Percentiles rank a stretch among this genome's conserved stretches.
These are phyloP conservation scores for Anseranas semipalmata DNA, from an alignment of 2,113 vertebrate genomes.

Conservation along the genomic window DNA sequence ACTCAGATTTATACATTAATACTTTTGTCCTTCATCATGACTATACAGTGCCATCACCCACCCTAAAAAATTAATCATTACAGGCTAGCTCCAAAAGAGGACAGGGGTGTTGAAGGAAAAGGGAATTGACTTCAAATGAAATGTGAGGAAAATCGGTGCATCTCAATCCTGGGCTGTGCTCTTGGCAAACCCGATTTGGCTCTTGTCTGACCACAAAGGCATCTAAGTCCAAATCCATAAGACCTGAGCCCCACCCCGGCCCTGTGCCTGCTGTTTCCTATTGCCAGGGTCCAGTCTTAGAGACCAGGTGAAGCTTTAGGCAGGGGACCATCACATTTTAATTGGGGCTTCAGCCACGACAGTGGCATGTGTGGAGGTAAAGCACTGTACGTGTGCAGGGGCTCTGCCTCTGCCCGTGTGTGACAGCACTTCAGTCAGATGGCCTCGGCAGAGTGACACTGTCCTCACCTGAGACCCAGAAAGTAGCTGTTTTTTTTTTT, in stretches of 20 bases:
- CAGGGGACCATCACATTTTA: rapidly evolving
- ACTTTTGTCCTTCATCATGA: neutral
- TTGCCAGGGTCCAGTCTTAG: neutral
- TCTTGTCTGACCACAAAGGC: neutral
- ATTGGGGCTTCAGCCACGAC: neutral
- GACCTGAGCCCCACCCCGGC: neutral
- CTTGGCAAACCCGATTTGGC: neutral
- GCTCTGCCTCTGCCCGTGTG: neutral
- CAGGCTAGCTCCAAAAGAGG: neutral
- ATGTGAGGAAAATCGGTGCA: neutral
- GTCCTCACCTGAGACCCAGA: neutral
- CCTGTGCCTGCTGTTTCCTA: neutral
- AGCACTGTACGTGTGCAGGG: rapidly evolving
- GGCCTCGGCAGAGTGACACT: neutral
- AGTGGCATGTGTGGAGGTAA: neutral
- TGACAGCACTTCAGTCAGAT: rapidly evolving
- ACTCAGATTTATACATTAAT: neutral
- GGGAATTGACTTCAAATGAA: neutral
- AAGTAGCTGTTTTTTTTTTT: neutral
- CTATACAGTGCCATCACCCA: neutral
- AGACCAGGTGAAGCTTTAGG: neutral
- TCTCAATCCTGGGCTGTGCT: neutral
- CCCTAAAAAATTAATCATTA: neutral
- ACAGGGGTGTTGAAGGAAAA: neutral
- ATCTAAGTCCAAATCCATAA: neutral